Base-by-base conservation (phyloP, 2,888 invertebrate genomes). In the Odontothrips loti region DNA sequence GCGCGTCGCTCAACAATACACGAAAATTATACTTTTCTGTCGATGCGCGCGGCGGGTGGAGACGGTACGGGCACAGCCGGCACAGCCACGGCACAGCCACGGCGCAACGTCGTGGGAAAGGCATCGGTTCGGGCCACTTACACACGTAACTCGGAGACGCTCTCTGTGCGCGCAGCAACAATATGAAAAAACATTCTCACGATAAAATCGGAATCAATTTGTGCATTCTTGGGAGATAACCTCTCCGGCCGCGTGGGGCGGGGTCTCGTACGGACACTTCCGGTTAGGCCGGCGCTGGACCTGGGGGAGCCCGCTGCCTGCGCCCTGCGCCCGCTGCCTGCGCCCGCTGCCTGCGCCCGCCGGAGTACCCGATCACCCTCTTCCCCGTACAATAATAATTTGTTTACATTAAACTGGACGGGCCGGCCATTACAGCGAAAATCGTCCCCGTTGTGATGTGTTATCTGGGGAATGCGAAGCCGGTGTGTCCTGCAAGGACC, bases 161-260 rank as follows among this genome's bases (percentile, higher is more conserved):
- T 15, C 51, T 51, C 15, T 51, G 51, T 15, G 15, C 51, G 15
- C 15, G 58, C 20, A 20, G 17, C 20, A 58, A 58, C 58, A 58
- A 58, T 58, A 58, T 58, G 17, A 58, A 43, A 43, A 43, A 58
- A 58, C 58, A 20, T 58, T 58, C 58, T 15, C 58, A 58, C 58
- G 58, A 58, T 58, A 58, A 58, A 58, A 58, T 58, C 58, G 58
- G 58, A 58, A 58, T 58, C 58, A 58, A 58, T 58, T 58, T 58
- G 58, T 58, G 58, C 58, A 58, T 58, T 58, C 58, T 58, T 58
- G 34, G 6, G 34, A 43, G 34, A 43, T 43, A 43, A 43, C 34
- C 34, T 43, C 34, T 6, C 6, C 34, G 2, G 34, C 34, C 3
- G 34, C 3, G 34, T 6, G 34, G 34, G 34, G 34, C 34, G 34